phyloP scores from a whole-genome alignment of 2,888 invertebrate genomes.

The Macrosiphum euphorbiae region DNA sequence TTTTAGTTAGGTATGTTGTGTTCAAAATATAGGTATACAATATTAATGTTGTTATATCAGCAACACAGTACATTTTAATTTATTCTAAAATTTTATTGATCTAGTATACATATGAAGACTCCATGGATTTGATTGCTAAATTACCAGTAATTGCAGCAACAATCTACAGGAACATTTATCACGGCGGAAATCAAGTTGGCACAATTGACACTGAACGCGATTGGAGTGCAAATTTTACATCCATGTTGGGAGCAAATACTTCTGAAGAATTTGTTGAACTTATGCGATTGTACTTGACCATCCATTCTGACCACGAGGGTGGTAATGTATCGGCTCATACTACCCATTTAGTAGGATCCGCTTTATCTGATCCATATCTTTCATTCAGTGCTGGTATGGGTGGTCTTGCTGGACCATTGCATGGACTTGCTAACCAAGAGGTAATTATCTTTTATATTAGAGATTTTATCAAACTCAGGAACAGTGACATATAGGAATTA shows the following conservation, averaged over 20 bases:
- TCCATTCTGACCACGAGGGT: constrained; percentile 97
- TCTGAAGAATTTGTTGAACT: constrained; percentile 86
- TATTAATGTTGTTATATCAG: background rate
- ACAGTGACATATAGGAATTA: too few species aligned
- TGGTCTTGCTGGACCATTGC: constrained; percentile 94
- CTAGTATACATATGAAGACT: constrained; percentile 87
- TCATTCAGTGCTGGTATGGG: constrained; percentile 94
- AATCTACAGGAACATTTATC: constrained; percentile 88
- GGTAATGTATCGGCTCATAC: constrained; percentile 97
- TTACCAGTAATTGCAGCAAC: constrained; percentile 94
- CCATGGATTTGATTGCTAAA: constrained; percentile 95
- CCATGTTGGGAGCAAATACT: constrained; percentile 91
- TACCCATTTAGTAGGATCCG: constrained; percentile 93
- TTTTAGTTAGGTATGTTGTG: background rate
- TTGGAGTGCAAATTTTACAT: constrained; percentile 92
- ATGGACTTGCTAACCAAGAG: constrained; percentile 96
- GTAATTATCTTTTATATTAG: constrained; percentile 69
- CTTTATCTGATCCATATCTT: constrained; percentile 93
- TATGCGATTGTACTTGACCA: constrained; percentile 92
- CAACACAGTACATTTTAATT: background rate
- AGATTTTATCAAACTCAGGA: background rate
- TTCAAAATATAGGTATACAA: background rate
- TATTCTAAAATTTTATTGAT: constrained; percentile 65
- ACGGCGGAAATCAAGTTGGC: constrained; percentile 87
- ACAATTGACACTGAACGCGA: constrained; percentile 91